Conservation (phyloP, 2,888 invertebrate species). For the Andrena minutula region DNA sequence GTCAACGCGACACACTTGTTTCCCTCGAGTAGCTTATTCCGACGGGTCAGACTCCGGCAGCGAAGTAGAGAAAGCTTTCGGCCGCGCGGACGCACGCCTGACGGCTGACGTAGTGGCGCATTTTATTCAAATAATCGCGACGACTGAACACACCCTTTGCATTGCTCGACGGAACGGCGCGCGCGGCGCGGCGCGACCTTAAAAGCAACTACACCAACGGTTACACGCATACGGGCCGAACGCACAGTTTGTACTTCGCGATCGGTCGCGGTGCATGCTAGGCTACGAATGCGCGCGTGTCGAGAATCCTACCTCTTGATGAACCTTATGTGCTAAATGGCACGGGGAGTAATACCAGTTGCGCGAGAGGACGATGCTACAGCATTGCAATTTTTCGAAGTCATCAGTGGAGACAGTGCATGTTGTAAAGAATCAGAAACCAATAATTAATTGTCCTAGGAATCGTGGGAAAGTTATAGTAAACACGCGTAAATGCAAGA, state of each 20-base stretch:
- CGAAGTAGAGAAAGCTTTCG: conserved; percentile 72
- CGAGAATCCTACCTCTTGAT: no score
- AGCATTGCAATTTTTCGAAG: no score
- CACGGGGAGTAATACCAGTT: no score
- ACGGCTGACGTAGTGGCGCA: conserved; percentile 73
- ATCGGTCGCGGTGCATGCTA: no score
- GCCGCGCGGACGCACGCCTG: conserved; percentile 56
- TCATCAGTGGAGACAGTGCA: no score
- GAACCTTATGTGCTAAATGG: no score
- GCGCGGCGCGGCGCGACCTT: conserved; percentile 46
- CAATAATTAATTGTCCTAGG: no score
- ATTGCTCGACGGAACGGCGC: conserved; percentile 66
- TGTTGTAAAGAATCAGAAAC: no score
- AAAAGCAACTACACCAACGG: conserved; percentile 39
- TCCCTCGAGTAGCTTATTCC: conserved; percentile 67
- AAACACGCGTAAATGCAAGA: no score
- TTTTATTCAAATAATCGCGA: conserved; percentile 79
- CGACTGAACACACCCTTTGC: conserved; percentile 79
- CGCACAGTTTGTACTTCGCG: neutral
- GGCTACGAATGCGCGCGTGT: no score
- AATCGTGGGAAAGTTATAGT: no score
- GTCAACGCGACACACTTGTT: conserved; percentile 73
- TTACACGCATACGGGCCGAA: conserved; percentile 17
- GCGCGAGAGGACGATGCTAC: no score
- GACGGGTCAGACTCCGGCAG: conserved; percentile 31